phyloP scores from a whole-genome alignment of 2,888 invertebrate genomes.

The Fissipunctia ypsillon region DNA sequence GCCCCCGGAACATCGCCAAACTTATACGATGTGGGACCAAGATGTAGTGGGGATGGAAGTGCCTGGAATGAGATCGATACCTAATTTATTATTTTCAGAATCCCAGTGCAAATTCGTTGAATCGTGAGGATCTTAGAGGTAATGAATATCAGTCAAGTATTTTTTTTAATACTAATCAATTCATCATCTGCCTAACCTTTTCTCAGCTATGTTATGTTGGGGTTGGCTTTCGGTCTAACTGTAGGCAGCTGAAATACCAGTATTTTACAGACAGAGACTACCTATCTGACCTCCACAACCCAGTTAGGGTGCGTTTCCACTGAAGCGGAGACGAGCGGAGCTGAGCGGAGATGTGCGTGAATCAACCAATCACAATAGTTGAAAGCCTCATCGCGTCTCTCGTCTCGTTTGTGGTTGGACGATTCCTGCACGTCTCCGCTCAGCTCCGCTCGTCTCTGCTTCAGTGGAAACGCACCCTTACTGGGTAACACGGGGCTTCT shows the following conservation, averaged over 20 bases:
- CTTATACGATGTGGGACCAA: conserved; percentile 29
- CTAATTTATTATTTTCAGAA: not conserved
- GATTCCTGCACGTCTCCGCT: too few relatives aligned
- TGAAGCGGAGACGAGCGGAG: too few relatives aligned
- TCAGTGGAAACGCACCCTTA: too few relatives aligned
- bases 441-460: too few relatives aligned
- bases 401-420: too few relatives aligned
- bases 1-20: conserved; percentile 70
- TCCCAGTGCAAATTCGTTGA: not conserved
- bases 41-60: conserved; percentile 26
- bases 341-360: too few relatives aligned
- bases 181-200: not conserved
- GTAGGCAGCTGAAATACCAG: not conserved
- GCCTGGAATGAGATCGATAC: not conserved
- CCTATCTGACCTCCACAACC: not conserved
- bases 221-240: not conserved
- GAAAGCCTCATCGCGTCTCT: too few relatives aligned
- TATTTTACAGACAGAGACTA: not conserved
- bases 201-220: not conserved
- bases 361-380: too few relatives aligned
- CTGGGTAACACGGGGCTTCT: not conserved
- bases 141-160: not conserved
- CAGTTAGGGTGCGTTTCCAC: too few relatives aligned
- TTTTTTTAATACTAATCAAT: not conserved
- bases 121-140: not conserved